Evolutionary conservation across 2,888 invertebrate genomes (phyloP).

Genomic region (Eurytoma adleriae): DNA sequence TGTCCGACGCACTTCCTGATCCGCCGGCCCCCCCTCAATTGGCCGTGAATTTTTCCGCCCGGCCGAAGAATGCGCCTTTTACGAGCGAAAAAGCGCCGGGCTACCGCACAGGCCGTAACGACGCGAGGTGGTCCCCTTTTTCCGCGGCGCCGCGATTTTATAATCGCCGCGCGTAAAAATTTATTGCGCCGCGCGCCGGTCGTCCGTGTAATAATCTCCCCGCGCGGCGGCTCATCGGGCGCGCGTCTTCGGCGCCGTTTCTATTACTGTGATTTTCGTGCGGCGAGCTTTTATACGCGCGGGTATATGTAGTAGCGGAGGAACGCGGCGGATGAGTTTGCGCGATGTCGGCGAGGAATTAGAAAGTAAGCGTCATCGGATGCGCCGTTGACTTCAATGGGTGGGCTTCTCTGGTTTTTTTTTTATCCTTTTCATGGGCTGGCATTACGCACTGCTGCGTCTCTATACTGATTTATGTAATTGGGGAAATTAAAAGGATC

Average conservation of each 20-base stretch:
- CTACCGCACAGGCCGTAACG: slow-evolving; percentile 7
- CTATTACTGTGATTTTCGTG: slow-evolving; percentile 42
- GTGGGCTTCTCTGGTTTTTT: no score
- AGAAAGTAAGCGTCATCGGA: no score
- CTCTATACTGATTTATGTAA: no score
- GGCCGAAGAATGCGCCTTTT: slow-evolving; percentile 26
- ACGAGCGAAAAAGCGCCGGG: slow-evolving; percentile 33
- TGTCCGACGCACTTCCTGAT: slow-evolving; percentile 20
- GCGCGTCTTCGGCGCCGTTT: not conserved
- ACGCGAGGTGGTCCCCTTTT: slow-evolving; percentile 3
- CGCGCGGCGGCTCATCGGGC: not conserved
- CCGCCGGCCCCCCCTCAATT: not conserved
- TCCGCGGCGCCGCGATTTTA: slow-evolving; percentile 26
- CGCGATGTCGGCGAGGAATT: no score
- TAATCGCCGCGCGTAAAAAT: slow-evolving; percentile 19
- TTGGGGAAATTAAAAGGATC: no score
- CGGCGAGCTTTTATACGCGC: not conserved
- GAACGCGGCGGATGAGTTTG: no score
- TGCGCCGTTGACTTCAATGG: no score
- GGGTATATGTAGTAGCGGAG: no score
- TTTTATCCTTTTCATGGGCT: no score
- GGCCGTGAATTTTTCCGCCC: slow-evolving; percentile 2
- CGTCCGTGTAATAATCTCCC: not conserved
- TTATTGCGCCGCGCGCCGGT: slow-evolving; percentile 12
- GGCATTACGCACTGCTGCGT: no score